Percentiles rank a stretch among this genome's conserved stretches.
Evolutionary conservation across 2,888 invertebrate genomes (phyloP).

Genomic region (Acanthoscelides obtectus): DNA sequence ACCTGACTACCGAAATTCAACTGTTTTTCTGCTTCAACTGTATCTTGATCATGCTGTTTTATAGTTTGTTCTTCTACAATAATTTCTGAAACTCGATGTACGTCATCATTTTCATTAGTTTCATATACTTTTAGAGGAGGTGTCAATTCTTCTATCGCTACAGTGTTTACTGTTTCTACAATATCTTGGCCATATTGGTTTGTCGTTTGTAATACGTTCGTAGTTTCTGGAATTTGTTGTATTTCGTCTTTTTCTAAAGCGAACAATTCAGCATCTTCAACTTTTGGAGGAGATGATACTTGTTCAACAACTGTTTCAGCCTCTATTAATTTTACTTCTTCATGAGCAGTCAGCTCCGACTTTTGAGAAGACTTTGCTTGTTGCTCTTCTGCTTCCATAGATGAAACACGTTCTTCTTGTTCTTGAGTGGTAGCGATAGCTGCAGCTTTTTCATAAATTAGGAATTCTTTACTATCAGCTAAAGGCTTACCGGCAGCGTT

Average conservation of each 20-base stretch:
- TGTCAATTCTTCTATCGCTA: background rate
- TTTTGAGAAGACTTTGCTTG: background rate
- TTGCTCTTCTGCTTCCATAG: background rate
- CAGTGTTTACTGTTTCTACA: background rate
- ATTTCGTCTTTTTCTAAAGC: background rate
- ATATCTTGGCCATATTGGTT: background rate
- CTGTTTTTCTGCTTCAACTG: background rate
- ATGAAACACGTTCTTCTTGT: no score
- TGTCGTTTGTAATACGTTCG: no score
- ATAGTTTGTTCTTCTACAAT: background rate
- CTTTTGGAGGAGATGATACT: background rate
- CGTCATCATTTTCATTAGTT: background rate
- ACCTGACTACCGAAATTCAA: background rate
- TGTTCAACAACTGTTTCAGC: constrained; percentile 3
- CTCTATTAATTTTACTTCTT: background rate
- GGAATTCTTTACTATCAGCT: background rate
- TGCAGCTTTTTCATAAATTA: background rate
- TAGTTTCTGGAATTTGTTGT: background rate
- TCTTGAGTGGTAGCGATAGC: background rate
- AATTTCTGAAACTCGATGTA: background rate
- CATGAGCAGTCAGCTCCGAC: background rate
- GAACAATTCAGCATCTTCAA: background rate
- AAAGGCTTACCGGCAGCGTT: background rate
- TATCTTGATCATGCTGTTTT: background rate
- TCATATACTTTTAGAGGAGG: background rate